Evolutionary conservation across 2,113 vertebrate genomes (phyloP).

Genomic region (Lagenorhynchus albirostris): DNA sequence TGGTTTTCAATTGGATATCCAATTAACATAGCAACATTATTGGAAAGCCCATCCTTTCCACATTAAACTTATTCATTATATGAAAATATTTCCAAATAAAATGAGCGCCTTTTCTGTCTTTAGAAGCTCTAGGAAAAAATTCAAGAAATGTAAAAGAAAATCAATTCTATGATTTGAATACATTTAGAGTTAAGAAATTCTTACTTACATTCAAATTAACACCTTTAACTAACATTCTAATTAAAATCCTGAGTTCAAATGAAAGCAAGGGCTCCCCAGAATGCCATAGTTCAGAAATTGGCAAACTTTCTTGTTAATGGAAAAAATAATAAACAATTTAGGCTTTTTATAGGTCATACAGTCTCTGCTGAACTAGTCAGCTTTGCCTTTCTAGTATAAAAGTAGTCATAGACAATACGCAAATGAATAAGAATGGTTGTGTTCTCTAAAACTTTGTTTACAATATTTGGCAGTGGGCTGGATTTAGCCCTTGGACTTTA

Average conservation of each 20-base stretch:
- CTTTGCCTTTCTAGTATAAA: background rate
- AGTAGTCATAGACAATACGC: background rate
- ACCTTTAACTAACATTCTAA: background rate
- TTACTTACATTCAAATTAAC: background rate
- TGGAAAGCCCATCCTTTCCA: background rate
- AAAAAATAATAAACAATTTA: background rate
- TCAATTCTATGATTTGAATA: background rate
- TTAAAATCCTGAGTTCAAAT: background rate
- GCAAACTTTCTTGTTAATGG: background rate
- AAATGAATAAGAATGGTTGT: background rate
- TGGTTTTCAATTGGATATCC: background rate
- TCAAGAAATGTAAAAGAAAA: background rate
- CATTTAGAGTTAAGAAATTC: background rate
- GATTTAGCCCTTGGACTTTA: background rate
- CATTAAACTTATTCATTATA: background rate
- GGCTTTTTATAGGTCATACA: background rate
- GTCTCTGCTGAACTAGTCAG: background rate
- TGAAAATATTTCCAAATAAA: background rate
- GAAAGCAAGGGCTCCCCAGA: background rate
- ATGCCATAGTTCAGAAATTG: background rate
- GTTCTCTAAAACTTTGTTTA: background rate
- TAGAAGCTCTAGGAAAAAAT: background rate
- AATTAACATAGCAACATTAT: background rate
- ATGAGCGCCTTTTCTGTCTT: background rate
- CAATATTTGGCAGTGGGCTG: background rate